Conservation (phyloP, 2,113 vertebrate species). For the Lethenteron reissneri region DNA sequence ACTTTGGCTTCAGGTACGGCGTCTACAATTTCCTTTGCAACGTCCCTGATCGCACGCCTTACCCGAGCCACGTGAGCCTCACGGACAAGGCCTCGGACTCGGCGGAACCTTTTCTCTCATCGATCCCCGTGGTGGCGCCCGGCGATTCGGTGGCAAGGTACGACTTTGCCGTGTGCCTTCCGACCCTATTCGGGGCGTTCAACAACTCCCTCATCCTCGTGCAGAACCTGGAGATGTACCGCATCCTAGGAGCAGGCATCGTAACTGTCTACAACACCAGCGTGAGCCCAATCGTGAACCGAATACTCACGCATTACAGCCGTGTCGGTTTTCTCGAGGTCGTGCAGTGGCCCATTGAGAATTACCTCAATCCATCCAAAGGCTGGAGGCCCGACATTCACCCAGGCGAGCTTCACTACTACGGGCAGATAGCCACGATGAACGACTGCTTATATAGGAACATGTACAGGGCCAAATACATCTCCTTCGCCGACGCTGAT, state of each 20-base stretch:
- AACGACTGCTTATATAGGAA: slow-evolving; percentile 15
- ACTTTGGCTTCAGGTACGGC: not conserved
- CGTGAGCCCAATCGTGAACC: slow-evolving; percentile 19
- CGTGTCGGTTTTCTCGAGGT: slow-evolving; percentile 9
- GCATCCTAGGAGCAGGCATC: slow-evolving; percentile 27
- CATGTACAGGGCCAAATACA: slow-evolving; percentile 11
- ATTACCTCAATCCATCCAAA: slow-evolving; percentile 6
- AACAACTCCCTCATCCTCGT: slow-evolving; percentile 38
- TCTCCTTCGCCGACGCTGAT: slow-evolving; percentile 10
- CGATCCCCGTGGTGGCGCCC: not conserved
- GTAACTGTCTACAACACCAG: slow-evolving; percentile 43
- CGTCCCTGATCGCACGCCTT: not conserved
- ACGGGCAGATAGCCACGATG: slow-evolving; percentile 13
- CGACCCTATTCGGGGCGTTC: slow-evolving; percentile 29
- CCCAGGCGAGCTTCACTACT: slow-evolving; percentile 13
- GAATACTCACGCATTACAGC: slow-evolving; percentile 8
- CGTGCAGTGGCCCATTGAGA: slow-evolving; percentile 9
- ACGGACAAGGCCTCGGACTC: not conserved
- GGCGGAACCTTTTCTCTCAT: no score
- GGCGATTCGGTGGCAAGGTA: not conserved
- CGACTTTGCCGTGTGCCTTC: slow-evolving; percentile 40
- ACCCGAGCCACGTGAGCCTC: not conserved
- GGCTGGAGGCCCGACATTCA: slow-evolving; percentile 2
- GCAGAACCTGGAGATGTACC: slow-evolving; percentile 40
- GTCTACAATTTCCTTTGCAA: not conserved